phyloP scores from a whole-genome alignment of 1,140 invertebrate species.

The Halotydeus destructor region DNA sequence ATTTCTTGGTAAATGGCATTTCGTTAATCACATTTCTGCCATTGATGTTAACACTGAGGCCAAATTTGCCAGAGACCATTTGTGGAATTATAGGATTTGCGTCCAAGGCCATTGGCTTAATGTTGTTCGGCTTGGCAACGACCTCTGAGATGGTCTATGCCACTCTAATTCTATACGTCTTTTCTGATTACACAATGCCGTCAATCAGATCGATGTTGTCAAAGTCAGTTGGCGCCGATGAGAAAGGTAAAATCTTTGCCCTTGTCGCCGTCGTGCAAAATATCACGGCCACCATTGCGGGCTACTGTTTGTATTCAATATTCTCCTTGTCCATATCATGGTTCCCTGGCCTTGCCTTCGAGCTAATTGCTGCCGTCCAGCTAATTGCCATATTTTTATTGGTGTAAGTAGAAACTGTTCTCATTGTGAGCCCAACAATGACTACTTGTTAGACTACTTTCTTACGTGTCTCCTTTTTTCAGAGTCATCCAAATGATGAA shows the following conservation, averaged over 20 bases:
- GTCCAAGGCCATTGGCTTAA: constrained; percentile 22
- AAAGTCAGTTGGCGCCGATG: constrained; percentile 25
- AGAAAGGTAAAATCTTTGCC: constrained; percentile 29
- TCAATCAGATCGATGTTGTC: constrained; percentile 27
- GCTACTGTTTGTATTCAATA: no score
- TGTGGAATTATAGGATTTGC: constrained; percentile 24
- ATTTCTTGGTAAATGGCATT: constrained; percentile 24
- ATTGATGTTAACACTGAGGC: constrained; percentile 15
- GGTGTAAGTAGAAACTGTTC: no score
- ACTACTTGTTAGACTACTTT: no score
- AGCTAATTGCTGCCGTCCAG: no score
- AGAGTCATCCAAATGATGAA: no score
- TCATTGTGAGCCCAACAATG: no score
- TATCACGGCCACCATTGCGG: no score
- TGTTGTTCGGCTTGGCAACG: constrained; percentile 22
- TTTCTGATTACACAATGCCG: constrained; percentile 28
- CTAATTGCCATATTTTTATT: no score
- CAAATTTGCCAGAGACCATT: constrained; percentile 19
- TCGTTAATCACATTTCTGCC: constrained; percentile 23
- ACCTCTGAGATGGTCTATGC: constrained; percentile 13
- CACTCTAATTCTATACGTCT: constrained; percentile 19
- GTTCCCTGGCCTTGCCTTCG: no score
- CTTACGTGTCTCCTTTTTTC: no score
- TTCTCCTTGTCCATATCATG: no score
- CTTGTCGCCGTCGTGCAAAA: constrained; percentile 26